Percentiles rank a stretch among this genome's conserved stretches.
phyloP scores from a whole-genome alignment of 2,797 vertebrate species.

The Onychomys arenicola region DNA sequence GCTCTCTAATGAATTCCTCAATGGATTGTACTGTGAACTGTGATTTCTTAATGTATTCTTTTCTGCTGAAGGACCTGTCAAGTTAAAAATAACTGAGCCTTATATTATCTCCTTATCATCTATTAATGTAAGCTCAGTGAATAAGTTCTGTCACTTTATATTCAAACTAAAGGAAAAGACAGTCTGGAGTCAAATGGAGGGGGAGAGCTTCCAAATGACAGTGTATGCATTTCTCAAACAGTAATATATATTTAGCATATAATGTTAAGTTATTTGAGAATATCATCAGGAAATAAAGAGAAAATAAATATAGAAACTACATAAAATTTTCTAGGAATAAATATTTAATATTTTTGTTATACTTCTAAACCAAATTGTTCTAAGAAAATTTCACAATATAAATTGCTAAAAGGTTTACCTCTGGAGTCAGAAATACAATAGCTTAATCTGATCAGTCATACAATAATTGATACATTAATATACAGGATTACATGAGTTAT shows the following conservation, averaged over 20 bases:
- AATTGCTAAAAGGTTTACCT: neutral
- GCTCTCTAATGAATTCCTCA: constrained; percentile 43
- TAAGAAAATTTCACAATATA: neutral
- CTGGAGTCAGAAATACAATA: neutral
- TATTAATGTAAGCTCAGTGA: constrained; percentile 80
- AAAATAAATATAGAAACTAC: neutral
- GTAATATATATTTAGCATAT: constrained; percentile 44
- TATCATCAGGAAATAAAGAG: neutral
- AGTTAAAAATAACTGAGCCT: constrained; percentile 84
- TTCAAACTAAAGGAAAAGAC: constrained; percentile 80
- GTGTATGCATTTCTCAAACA: constrained; percentile 57
- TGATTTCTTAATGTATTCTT: constrained; percentile 70
- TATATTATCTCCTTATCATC: constrained; percentile 79
- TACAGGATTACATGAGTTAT: neutral
- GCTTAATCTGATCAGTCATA: neutral
- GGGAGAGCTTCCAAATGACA: constrained; percentile 68
- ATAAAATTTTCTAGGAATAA: neutral
- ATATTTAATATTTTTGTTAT: constrained; percentile 28
- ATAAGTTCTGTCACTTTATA: constrained; percentile 79
- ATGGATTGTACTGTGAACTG: constrained; percentile 60
- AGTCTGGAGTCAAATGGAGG: constrained; percentile 70
- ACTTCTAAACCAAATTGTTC: neutral
- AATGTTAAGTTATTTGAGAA: constrained; percentile 11
- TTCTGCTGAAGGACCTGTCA: constrained; percentile 77
- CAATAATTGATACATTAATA: neutral